Percentiles rank a stretch among this genome's conserved stretches.
These are phyloP conservation scores for Natrix natrix DNA, from an alignment of 2,797 vertebrate species.

Conservation along the genomic window DNA sequence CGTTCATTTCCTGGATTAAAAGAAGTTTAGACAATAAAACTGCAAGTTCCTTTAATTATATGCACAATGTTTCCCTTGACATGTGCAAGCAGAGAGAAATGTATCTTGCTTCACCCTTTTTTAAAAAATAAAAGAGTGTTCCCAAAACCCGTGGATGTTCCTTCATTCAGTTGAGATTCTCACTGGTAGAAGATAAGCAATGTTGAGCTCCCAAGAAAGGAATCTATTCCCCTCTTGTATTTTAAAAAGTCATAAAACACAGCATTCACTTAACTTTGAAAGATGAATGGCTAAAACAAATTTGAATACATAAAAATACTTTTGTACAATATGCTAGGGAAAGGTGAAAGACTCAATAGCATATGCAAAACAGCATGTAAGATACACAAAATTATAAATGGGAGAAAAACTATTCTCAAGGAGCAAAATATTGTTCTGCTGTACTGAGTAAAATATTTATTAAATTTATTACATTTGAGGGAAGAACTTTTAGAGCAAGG, in stretches of 20 bases:
- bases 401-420: neutral
- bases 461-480: neutral
- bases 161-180: neutral
- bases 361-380: neutral
- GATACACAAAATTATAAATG: neutral
- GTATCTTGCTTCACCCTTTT: neutral
- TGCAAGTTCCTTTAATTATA: neutral
- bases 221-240: neutral
- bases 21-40: neutral
- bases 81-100: neutral
- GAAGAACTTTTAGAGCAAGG: neutral
- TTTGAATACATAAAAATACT: neutral
- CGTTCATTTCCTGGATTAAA: slow-evolving; percentile 75
- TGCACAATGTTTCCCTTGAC: neutral
- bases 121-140: neutral
- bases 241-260: neutral
- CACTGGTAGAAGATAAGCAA: neutral
- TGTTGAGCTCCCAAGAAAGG: neutral
- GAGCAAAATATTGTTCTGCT: neutral
- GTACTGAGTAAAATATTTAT: neutral
- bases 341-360: neutral
- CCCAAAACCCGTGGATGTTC: neutral
- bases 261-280: neutral
- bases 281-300: neutral
- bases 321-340: neutral